Evolutionary conservation across 2,797 vertebrate genomes (phyloP).

Genomic region (Periophthalmus magnuspinnatus): DNA sequence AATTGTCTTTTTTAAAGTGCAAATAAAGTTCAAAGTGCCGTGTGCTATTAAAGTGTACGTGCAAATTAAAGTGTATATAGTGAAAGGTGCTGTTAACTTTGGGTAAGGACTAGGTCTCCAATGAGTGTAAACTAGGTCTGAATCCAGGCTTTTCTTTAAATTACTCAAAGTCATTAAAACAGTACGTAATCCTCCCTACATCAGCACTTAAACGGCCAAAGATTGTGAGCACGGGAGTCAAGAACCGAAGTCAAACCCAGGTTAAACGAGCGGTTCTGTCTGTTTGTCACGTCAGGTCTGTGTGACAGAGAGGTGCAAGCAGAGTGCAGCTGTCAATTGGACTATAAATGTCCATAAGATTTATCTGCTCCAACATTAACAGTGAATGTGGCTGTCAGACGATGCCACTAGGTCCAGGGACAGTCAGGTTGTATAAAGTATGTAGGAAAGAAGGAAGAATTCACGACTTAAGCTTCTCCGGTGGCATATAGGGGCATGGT

Average conservation of each 20-base stretch:
- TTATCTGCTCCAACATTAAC: constrained; percentile 51
- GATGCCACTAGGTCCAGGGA: constrained; percentile 33
- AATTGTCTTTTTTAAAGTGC: no score
- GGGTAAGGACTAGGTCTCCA: no score
- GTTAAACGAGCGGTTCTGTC: constrained; percentile 3
- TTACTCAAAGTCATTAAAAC: no score
- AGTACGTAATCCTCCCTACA: not conserved
- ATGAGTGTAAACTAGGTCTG: no score
- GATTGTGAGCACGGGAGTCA: constrained; percentile 20
- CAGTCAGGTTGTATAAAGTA: not conserved
- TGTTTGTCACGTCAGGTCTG: constrained; percentile 24
- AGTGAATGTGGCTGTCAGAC: constrained; percentile 54
- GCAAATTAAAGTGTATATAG: no score
- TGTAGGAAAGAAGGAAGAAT: not conserved
- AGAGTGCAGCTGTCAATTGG: constrained; percentile 64
- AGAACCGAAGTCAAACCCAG: constrained; percentile 10
- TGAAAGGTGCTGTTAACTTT: no score
- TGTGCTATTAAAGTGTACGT: no score
- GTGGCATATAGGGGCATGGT: no score
- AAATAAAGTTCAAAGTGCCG: no score
- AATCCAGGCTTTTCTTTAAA: no score
- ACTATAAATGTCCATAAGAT: constrained; percentile 50
- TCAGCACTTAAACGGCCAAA: not conserved
- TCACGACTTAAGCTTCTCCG: no score
- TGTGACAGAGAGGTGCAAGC: constrained; percentile 41